phyloP scores from a whole-genome alignment of 1,140 invertebrate genomes.

The Listronotus bonariensis region DNA sequence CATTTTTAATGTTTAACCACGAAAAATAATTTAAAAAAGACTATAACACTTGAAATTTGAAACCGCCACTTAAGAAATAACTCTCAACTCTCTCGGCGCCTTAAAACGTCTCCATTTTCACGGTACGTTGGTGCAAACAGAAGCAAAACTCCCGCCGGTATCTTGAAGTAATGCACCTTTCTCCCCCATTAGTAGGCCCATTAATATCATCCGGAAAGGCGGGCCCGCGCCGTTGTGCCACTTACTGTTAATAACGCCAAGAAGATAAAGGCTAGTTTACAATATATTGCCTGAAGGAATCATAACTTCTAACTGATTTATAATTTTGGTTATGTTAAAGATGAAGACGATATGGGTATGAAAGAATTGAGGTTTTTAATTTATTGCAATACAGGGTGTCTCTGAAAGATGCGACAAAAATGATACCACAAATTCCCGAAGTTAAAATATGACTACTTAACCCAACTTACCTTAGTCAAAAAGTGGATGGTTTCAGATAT shows the following conservation, averaged over 20 bases:
- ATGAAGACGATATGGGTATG: too few species aligned
- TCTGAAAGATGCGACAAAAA: too few species aligned
- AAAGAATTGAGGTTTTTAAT: too few species aligned
- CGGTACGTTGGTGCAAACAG: neutral
- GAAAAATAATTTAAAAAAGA: too few species aligned
- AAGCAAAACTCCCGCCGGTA: constrained; percentile 2
- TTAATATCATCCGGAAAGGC: constrained; percentile 21
- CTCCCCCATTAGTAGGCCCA: constrained; percentile 4
- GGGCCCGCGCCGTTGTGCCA: constrained; percentile 14
- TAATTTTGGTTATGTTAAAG: neutral
- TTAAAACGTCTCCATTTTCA: neutral
- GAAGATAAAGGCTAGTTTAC: constrained; percentile 16
- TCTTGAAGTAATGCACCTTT: constrained; percentile 18
- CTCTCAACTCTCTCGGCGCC: neutral
- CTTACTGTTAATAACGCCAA: constrained; percentile 26
- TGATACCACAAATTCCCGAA: too few species aligned
- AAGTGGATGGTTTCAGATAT: too few species aligned
- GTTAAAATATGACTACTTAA: too few species aligned
- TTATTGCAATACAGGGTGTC: too few species aligned
- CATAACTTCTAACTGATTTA: constrained; percentile 16
- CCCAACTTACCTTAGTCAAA: too few species aligned
- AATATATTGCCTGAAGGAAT: constrained; percentile 13
- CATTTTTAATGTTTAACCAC: too few species aligned
- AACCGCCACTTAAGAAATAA: neutral
- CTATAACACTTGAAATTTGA: too few species aligned